These are phyloP conservation scores for Neosilurus hyrtlii DNA, from an alignment of 2,797 vertebrate species.

Conservation along the genomic window DNA sequence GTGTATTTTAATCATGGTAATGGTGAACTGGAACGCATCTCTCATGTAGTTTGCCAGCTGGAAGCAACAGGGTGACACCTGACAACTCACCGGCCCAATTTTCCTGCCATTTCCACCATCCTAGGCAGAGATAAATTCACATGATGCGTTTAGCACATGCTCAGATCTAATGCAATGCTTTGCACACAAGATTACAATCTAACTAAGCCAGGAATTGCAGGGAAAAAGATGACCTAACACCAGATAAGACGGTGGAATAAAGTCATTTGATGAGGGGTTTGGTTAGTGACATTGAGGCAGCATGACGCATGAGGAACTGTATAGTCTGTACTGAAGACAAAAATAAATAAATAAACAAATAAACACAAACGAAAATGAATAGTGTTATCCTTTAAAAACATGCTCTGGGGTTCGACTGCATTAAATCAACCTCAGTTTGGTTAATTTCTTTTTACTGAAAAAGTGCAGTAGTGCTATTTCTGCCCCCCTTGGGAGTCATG, in stretches of 20 bases:
- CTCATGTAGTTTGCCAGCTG: slow-evolving; percentile 71
- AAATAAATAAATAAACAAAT: slow-evolving; percentile 55
- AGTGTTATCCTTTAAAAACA: slow-evolving; percentile 65
- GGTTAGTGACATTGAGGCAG: neutral
- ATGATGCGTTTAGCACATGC: slow-evolving; percentile 11
- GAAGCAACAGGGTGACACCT: slow-evolving; percentile 67
- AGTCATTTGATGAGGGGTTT: neutral
- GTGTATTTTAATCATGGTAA: slow-evolving; percentile 63
- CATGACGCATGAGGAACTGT: neutral
- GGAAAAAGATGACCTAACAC: neutral
- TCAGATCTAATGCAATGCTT: slow-evolving; percentile 33
- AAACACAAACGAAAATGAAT: slow-evolving; percentile 70
- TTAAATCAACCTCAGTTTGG: slow-evolving; percentile 52
- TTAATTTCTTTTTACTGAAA: slow-evolving; percentile 35
- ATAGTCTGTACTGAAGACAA: neutral
- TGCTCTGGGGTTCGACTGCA: slow-evolving; percentile 60
- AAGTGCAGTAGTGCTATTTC: neutral
- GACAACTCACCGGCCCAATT: slow-evolving; percentile 64
- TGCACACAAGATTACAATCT: slow-evolving; percentile 18
- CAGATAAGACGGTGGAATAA: neutral
- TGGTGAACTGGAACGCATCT: slow-evolving; percentile 65
- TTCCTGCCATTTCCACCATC: slow-evolving; percentile 70
- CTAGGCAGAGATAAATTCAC: slow-evolving; percentile 27
- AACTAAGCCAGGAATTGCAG: slow-evolving; percentile 2
- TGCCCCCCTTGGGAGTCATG: slow-evolving; percentile 26